phyloP scores from a whole-genome alignment of 2,113 vertebrate species.

The Caracal caracal region DNA sequence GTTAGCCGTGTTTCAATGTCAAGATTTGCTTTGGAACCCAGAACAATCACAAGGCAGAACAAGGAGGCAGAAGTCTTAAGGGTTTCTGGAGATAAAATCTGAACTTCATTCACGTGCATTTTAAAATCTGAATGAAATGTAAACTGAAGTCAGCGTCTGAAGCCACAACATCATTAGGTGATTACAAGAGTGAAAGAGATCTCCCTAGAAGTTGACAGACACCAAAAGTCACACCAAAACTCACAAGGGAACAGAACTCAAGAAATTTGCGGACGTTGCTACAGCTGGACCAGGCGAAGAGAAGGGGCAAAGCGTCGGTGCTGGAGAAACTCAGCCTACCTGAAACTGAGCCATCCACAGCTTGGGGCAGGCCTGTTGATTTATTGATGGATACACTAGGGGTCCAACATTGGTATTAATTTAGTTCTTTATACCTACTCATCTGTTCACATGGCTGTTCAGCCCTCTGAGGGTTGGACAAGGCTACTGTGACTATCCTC shows the following conservation, averaged over 20 bases:
- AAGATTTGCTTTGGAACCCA: not conserved
- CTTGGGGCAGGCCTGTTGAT: accelerated
- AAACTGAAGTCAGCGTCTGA: not conserved
- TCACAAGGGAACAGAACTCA: not conserved
- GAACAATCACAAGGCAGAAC: not conserved
- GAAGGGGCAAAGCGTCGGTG: not conserved
- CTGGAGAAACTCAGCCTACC: accelerated
- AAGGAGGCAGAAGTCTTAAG: not conserved
- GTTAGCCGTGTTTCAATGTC: not conserved
- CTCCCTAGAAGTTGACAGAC: not conserved
- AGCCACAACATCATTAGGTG: not conserved
- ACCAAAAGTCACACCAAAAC: not conserved
- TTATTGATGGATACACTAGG: not conserved
- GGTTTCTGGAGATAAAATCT: not conserved
- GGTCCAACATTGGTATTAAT: accelerated
- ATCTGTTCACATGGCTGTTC: not conserved
- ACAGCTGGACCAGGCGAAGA: not conserved
- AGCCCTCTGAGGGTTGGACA: not conserved
- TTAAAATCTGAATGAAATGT: constrained; percentile 31
- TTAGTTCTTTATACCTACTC: not conserved
- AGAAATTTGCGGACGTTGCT: not conserved
- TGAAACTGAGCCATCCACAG: accelerated
- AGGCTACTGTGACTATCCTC: not conserved
- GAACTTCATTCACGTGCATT: not conserved
- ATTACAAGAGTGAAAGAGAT: not conserved